Base-by-base conservation (phyloP, 2,888 invertebrate species). In the Chrysolina oricalcia region DNA sequence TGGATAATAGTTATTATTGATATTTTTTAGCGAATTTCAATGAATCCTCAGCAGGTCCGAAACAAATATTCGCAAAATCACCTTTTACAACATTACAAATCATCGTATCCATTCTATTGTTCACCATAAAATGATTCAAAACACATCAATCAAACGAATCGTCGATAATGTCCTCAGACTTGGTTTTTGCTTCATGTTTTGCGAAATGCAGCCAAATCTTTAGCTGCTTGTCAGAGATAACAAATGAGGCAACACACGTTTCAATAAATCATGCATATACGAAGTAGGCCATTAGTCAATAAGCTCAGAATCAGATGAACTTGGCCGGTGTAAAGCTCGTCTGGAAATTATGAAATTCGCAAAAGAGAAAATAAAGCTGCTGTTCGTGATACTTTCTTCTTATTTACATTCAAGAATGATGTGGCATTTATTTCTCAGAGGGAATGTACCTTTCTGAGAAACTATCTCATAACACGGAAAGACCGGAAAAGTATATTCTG, bases 211-310 rank as follows among this genome's bases (percentile, higher is more conserved):
- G 72, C 72, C 72, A 72, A 72, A 68, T 65, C 35, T 67, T 48
- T 40, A 19, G 56, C 40, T 56, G 63, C 48, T 68, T 67, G 59
- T 72, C 72, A 43, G 23, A 56, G 21, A 72, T 72, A 72, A 72
- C 67, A 62, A 72, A 72, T 72, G 67, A 67, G 19, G n/a, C 19
- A 53, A 53, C 41, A 68, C 53, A 68, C 53, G 68, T 68, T 53
- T 50, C 17, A 53, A 68, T 68, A 68, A 68, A 68, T 68, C 68
- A 68, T 35, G 53, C 19, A 41, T 40, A 59, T 59, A 27, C 27
- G 59, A 8, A 59, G n/a, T 10, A 59, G 53, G 23, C 53, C 68
- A 68, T 41, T 68, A 68, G 50, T 48, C 53, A 53, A 53, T 68
- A 53, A 40, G 41, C 21, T 53, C 35, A 13, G 40, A 15, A 10